phyloP scores from a whole-genome alignment of 1,140 invertebrate genomes.

The Drosophila teissieri region DNA sequence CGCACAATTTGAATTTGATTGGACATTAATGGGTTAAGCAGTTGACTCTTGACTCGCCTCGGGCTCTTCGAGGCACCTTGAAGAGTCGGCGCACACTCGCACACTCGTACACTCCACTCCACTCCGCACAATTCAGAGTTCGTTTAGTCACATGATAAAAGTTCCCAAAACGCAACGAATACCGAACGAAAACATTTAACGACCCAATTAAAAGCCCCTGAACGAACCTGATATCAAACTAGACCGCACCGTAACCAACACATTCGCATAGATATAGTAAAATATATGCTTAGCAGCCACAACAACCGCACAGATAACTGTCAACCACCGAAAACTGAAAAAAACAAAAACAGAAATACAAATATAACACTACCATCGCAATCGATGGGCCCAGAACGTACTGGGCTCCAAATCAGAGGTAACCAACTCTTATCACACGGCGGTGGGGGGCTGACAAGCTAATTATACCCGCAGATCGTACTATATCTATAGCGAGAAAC shows the following conservation, averaged over 20 bases:
- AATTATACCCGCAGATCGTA: slow-evolving; percentile 57
- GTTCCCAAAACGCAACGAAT: slow-evolving; percentile 28
- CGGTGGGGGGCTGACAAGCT: slow-evolving; percentile 47
- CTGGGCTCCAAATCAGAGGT: slow-evolving; percentile 64
- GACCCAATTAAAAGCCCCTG: slow-evolving; percentile 78
- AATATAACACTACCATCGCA: slow-evolving; percentile 19
- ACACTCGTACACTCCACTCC: slow-evolving; percentile 20
- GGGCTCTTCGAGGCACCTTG: slow-evolving; percentile 57
- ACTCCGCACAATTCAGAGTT: slow-evolving; percentile 30
- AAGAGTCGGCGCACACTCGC: slow-evolving; percentile 22
- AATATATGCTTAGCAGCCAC: slow-evolving; percentile 62
- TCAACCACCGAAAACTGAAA: slow-evolving; percentile 23
- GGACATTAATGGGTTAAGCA: slow-evolving; percentile 76
- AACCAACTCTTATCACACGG: slow-evolving; percentile 67
- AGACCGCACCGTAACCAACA: slow-evolving; percentile 28
- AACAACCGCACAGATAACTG: slow-evolving; percentile 56
- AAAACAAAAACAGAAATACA: not conserved
- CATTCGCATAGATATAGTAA: slow-evolving; percentile 70
- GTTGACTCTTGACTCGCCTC: slow-evolving; percentile 63
- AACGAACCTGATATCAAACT: slow-evolving; percentile 73
- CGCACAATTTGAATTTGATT: slow-evolving; percentile 73
- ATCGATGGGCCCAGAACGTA: slow-evolving; percentile 41
- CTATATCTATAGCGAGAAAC: slow-evolving; percentile 31
- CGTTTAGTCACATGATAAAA: slow-evolving; percentile 54
- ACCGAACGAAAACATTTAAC: slow-evolving; percentile 68